Base-by-base conservation (phyloP, 1,140 invertebrate species). In the Cardiocondyla obscurior region DNA sequence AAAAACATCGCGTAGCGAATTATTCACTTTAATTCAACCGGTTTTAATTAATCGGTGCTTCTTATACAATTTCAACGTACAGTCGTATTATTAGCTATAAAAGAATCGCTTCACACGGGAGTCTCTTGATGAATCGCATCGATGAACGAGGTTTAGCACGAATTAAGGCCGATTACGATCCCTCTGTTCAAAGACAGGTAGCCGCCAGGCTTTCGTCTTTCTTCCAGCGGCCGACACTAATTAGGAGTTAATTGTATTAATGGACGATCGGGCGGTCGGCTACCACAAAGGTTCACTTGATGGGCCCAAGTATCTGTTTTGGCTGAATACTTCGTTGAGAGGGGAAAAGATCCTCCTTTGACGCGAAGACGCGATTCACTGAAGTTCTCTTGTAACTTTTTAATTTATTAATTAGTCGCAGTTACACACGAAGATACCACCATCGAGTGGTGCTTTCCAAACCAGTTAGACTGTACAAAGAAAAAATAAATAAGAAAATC, bases 241-340 rank as follows among this genome's bases (percentile, higher is more conserved):
- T 87, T 87, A 87, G 44, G 42, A 84, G 86, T 84, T 87, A 86
- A 87, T 87, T 87, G 82, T 84, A 84, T 87, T 87, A 87, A 87
- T 87, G 85, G 82, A 67, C 67, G 72, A 86, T 86, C 58, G 67
- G 58, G 73, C 3, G 46, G 85, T 86, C 85, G 85, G 84, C 85
- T 79, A 81, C 73, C 16, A 87, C 85, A 87, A 87, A 87, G 85
- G 49, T 62, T 33, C 30, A 28, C 67, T 49, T 49, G 49, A 73
- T 77, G 65, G 33, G 16, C 19, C 10, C 77, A 73, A 70, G 62
- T 76, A 69, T 86, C 81, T 60, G 49, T 83, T 83, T 84, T 70
- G 46, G 73, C 33, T 53, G 73, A 69, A 57, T 36, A 79, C 30
- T 72, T 87, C 22, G 28, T 84, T 36, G 42, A 84, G 67, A 65